Base-by-base conservation (phyloP, 2,888 invertebrate species). In the Campaea margaritaria region DNA sequence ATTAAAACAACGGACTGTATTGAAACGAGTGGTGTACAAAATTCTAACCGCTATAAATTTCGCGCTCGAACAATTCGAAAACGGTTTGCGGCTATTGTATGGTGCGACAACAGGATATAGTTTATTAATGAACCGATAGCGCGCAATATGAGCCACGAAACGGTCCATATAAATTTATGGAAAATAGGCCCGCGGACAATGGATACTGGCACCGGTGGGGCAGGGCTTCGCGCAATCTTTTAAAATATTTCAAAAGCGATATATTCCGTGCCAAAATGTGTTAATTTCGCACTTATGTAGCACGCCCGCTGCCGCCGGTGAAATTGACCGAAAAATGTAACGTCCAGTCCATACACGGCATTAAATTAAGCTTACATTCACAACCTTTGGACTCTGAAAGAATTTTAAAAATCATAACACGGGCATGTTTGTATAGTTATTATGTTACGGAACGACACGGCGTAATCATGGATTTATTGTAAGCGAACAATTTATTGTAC, bases 61-160 rank as follows among this genome's bases (percentile, higher is more conserved):
- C 68, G 62, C 72, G 75, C 72, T 74, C 75, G 76, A 79, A 73
- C 81, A 76, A 81, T 80, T 78, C 73, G 68, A 76, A 78, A 81
- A 79, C 79, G 70, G 72, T 81, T 73, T 76, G 78, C 74, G 77
- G 80, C 77, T 75, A 80, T 82, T 84, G 77, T 75, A 78, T 73
- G 74, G 70, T 66, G 74, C 77, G 75, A 79, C 76, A 79, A 79
- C 78, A 76, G 79, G 74, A 78, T 84, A 82, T 83, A 84, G 84
- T 87, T 85, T 85, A 87, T 87, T 87, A 86, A 87, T 86, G 82
- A 85, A 85, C 83, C 78, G 79, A 85, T 86, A 84, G 73, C 79
- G 79, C 76, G 75, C 79, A 82, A 82, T 84, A 85, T 83, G 79
- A 81, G 73, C 68, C 75, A 74, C 74, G 74, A 73, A 80, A 76